phyloP scores from a whole-genome alignment of 2,797 vertebrate genomes.

The Acanthurus lineatus region DNA sequence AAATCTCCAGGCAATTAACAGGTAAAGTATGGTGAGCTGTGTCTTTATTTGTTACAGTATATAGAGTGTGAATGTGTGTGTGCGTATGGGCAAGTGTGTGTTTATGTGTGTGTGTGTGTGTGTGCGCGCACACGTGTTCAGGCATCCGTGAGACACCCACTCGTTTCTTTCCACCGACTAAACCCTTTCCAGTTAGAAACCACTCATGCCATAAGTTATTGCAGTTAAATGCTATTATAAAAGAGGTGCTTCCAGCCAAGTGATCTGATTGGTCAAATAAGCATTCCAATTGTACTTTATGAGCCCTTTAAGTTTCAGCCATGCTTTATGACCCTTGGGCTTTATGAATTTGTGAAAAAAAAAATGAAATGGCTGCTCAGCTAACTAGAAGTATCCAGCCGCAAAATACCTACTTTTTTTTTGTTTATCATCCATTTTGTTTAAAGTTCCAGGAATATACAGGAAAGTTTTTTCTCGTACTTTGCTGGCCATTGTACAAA shows the following conservation, averaged over 20 bases:
- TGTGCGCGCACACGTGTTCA: conserved; percentile 7
- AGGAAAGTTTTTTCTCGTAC: conserved; percentile 22
- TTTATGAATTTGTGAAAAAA: conserved; percentile 76
- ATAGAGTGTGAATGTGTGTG: not conserved
- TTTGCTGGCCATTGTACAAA: conserved; percentile 43
- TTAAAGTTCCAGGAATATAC: conserved; percentile 23
- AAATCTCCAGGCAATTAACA: conserved; percentile 73
- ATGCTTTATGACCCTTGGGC: conserved; percentile 80
- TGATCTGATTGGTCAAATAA: conserved; percentile 86
- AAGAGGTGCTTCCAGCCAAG: conserved; percentile 80
- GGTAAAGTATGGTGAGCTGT: conserved; percentile 63
- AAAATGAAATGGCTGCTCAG: conserved; percentile 69
- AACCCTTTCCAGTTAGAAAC: conserved; percentile 75
- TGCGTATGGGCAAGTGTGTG: conserved; percentile 26
- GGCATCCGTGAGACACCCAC: conserved; percentile 42
- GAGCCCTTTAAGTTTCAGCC: conserved; percentile 78
- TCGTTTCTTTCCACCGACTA: conserved; percentile 71
- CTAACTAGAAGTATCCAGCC: conserved; percentile 68
- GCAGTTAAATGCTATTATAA: conserved; percentile 85
- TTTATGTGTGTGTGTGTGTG: conserved; percentile 9
- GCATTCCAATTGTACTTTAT: conserved; percentile 83
- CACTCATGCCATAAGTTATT: conserved; percentile 84
- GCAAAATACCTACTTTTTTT: conserved; percentile 14
- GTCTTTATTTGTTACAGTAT: conserved; percentile 65
- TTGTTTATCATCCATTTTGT: conserved; percentile 49